Conservation (phyloP, 1,140 invertebrate species). For the Rhizoglyphus robini region DNA sequence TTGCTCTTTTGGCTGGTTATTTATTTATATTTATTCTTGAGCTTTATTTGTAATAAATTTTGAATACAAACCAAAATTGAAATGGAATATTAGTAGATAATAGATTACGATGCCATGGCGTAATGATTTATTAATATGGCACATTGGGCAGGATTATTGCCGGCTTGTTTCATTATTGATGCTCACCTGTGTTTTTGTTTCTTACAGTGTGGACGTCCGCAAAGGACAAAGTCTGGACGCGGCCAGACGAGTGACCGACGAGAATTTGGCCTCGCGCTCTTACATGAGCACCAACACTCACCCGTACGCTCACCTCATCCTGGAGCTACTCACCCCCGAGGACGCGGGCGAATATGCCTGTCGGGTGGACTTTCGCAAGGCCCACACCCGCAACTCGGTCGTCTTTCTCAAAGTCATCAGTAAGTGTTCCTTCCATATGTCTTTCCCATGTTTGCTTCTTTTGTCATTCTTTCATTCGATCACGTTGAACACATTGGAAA, state of each 20-base stretch:
- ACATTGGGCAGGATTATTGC: too few species aligned
- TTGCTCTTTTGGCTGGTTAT: too few species aligned
- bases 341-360: constrained; percentile 68
- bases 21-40: too few species aligned
- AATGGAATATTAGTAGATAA: too few species aligned
- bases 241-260: constrained; percentile 26
- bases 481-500: too few species aligned
- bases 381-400: constrained; percentile 69
- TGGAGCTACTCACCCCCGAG: constrained; percentile 32
- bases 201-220: constrained; percentile 37
- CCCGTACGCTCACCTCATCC: constrained; percentile 33
- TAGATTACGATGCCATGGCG: too few species aligned
- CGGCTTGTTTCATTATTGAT: too few species aligned
- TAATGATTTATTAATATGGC: too few species aligned
- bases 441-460: constrained; percentile 1
- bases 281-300: constrained; percentile 25
- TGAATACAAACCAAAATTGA: too few species aligned
- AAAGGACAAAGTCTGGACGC: constrained; percentile 26
- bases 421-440: constrained; percentile 40
- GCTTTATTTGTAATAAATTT: too few species aligned
- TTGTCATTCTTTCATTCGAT: background rate
- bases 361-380: constrained; percentile 71
- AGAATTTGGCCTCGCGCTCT: constrained; percentile 23
- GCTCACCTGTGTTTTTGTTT: constrained; percentile 33
- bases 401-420: constrained; percentile 74